phyloP scores from a whole-genome alignment of 1,140 invertebrate genomes.

The Dendrolimus kikuchii region DNA sequence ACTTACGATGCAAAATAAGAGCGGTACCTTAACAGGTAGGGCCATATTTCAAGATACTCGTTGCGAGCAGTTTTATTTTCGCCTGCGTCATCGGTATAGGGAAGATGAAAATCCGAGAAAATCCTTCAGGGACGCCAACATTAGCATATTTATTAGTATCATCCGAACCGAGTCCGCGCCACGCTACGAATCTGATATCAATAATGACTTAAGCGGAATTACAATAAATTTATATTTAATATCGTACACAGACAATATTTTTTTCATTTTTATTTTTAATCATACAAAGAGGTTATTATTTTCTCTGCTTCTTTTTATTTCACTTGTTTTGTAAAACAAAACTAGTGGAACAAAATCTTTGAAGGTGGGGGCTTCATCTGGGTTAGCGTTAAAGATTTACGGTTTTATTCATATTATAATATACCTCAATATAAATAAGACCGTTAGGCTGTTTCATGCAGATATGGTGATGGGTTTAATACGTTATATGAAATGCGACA shows the following conservation, averaged over 20 bases:
- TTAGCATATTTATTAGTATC: conserved; percentile 56
- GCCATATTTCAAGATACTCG: conserved; percentile 28
- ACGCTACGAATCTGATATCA: conserved; percentile 30
- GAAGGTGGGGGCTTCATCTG: too few relatives aligned
- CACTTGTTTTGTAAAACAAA: too few relatives aligned
- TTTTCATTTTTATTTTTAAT: too few relatives aligned
- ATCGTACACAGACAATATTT: conserved; percentile 4
- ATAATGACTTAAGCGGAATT: conserved; percentile 29
- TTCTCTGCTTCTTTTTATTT: too few relatives aligned
- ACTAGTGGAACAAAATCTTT: too few relatives aligned
- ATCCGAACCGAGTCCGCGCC: conserved; percentile 27
- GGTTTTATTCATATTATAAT: too few relatives aligned
- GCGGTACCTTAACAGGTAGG: conserved; percentile 21
- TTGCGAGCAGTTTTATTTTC: conserved; percentile 33
- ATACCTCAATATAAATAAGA: too few relatives aligned
- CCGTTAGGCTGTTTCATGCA: too few relatives aligned
- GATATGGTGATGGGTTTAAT: too few relatives aligned
- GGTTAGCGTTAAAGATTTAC: too few relatives aligned
- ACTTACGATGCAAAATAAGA: conserved; percentile 16
- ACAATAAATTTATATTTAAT: conserved; percentile 14
- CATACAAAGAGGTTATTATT: too few relatives aligned
- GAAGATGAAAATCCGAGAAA: conserved; percentile 45
- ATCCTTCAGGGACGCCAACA: conserved; percentile 38
- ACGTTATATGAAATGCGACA: too few relatives aligned
- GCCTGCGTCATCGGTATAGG: conserved; percentile 30